These are phyloP conservation scores for Ochropleura plecta DNA, from an alignment of 2,888 invertebrate species.

Conservation along the genomic window DNA sequence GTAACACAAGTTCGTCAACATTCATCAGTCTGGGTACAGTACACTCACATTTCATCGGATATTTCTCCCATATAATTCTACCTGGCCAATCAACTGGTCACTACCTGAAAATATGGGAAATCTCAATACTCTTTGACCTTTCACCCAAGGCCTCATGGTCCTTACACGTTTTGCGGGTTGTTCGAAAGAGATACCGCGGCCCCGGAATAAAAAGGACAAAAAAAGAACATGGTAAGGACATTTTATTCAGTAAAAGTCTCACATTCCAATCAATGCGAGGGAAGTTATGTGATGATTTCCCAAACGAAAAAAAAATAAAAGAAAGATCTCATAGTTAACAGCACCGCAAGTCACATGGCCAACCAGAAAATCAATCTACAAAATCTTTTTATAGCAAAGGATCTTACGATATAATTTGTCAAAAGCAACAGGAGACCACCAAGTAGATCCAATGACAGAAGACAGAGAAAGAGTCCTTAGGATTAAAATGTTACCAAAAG, in stretches of 20 bases:
- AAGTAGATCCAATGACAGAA: background rate
- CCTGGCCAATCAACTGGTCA: background rate
- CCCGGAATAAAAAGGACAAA: no score
- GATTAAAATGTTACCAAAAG: constrained; percentile 43
- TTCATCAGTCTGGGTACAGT: background rate
- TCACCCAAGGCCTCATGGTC: no score
- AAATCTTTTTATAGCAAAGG: background rate
- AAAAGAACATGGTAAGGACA: no score
- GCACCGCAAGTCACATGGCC: background rate
- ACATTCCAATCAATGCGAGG: no score
- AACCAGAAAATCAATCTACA: background rate
- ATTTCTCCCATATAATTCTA: background rate
- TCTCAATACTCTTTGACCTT: no score
- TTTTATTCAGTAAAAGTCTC: no score
- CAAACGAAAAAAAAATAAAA: no score
- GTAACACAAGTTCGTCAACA: no score
- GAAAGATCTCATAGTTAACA: background rate
- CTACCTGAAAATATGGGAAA: no score
- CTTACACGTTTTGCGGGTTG: no score
- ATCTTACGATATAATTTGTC: background rate
- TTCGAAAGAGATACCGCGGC: no score
- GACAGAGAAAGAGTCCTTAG: constrained; percentile 23
- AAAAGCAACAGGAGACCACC: background rate
- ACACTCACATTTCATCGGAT: background rate
- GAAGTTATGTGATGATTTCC: no score